Percentiles rank a stretch among this genome's conserved stretches.
phyloP scores from a whole-genome alignment of 1,140 invertebrate genomes.

The Scaptodrosophila lebanonensis region DNA sequence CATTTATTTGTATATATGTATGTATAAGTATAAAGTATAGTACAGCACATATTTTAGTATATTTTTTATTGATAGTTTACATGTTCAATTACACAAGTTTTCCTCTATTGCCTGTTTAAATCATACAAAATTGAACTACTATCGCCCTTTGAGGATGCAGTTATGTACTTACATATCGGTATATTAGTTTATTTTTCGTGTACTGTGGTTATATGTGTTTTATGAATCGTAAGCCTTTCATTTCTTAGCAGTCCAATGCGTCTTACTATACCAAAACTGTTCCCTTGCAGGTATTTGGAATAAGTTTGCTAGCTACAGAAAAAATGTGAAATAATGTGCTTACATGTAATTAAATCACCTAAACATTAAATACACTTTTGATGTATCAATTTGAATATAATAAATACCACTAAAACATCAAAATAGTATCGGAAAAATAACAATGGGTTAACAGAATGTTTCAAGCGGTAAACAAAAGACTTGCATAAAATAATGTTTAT shows the following conservation, averaged over 20 bases:
- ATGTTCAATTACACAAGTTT: slow-evolving; percentile 20
- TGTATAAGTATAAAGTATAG: slow-evolving; percentile 35
- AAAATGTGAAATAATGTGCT: too few species aligned
- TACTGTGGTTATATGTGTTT: slow-evolving; percentile 13
- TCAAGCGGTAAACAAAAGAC: too few species aligned
- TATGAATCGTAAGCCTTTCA: slow-evolving; percentile 46
- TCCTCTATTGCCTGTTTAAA: slow-evolving; percentile 15
- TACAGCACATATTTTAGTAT: slow-evolving; percentile 31
- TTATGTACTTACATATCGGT: slow-evolving; percentile 14
- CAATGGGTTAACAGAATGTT: too few species aligned
- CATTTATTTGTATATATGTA: slow-evolving; percentile 39
- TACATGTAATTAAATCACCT: slow-evolving; percentile 19
- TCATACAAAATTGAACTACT: slow-evolving; percentile 23
- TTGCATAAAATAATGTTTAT: slow-evolving; percentile 22
- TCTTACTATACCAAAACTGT: slow-evolving; percentile 46
- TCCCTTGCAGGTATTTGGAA: slow-evolving; percentile 49
- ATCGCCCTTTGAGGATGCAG: slow-evolving; percentile 8
- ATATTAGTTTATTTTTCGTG: slow-evolving; percentile 6
- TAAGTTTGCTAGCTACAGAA: slow-evolving; percentile 61
- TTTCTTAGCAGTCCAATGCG: slow-evolving; percentile 47
- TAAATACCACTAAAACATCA: too few species aligned
- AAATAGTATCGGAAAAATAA: too few species aligned
- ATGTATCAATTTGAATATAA: too few species aligned
- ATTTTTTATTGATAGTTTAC: slow-evolving; percentile 18
- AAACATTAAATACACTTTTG: slow-evolving; percentile 35